phyloP scores from a whole-genome alignment of 2,888 invertebrate species.

The Drosophila dives region DNA sequence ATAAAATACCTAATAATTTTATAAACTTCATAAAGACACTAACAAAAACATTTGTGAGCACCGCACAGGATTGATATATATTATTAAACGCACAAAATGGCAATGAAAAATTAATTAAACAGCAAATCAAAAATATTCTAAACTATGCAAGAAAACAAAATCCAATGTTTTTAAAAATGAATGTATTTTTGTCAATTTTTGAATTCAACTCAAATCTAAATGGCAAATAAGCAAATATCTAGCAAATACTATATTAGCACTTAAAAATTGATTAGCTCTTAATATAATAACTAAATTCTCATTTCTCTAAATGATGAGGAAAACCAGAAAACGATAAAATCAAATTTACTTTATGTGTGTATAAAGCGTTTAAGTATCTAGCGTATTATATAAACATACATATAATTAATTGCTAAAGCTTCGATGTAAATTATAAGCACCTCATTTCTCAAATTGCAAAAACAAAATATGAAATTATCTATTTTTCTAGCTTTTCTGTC shows the following conservation, averaged over 20 bases:
- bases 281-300: conserved; percentile 15
- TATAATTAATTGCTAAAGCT: conserved; percentile 47
- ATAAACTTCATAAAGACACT: conserved; percentile 26
- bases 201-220: conserved; percentile 58
- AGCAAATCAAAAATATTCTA: conserved; percentile 11
- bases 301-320: conserved; percentile 42
- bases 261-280: conserved; percentile 29
- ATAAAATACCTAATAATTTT: conserved; percentile 14
- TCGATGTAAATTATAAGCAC: conserved; percentile 53
- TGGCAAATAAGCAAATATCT: conserved; percentile 33
- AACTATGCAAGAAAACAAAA: conserved; percentile 9
- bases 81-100: conserved; percentile 31
- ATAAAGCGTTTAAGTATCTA: conserved; percentile 48
- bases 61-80: conserved; percentile 47
- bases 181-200: conserved; percentile 66
- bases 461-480: conserved; percentile 21
- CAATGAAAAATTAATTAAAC: neutral
- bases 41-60: conserved; percentile 31
- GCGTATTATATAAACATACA: conserved; percentile 23
- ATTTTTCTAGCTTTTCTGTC: conserved; percentile 60
- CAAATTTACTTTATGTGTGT: conserved; percentile 61
- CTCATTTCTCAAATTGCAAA: conserved; percentile 36
- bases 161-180: conserved; percentile 25
- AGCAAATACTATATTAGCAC: conserved; percentile 46
- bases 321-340: neutral